Evolutionary conservation across 2,113 vertebrate species (phyloP).

Genomic region (Perccottus glenii): DNA sequence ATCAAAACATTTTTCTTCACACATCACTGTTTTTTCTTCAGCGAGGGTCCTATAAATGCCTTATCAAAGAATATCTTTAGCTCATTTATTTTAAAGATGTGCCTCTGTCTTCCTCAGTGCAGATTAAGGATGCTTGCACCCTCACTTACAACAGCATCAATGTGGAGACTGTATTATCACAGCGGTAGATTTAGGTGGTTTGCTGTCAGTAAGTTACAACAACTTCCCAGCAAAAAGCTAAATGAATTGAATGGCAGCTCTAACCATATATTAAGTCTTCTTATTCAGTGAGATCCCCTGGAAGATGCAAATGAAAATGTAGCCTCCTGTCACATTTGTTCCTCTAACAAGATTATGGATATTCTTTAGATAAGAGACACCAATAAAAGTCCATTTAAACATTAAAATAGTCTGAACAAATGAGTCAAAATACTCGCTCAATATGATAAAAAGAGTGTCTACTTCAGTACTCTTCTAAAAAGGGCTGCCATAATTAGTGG

Average conservation of each 20-base stretch:
- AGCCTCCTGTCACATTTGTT: background rate
- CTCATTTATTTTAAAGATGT: constrained; percentile 4
- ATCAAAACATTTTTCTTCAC: background rate
- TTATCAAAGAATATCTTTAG: background rate
- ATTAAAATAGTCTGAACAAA: no score
- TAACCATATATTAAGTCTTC: background rate
- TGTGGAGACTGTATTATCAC: background rate
- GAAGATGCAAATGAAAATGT: background rate
- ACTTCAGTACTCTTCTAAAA: no score
- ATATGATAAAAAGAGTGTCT: no score
- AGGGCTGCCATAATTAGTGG: no score
- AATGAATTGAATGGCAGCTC: constrained; percentile 4
- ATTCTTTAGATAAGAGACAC: no score
- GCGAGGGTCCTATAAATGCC: background rate
- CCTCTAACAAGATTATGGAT: no score
- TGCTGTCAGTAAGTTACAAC: constrained; percentile 26
- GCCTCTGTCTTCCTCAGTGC: constrained; percentile 7
- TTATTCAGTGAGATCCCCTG: background rate
- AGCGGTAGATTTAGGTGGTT: background rate
- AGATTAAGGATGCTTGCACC: no score
- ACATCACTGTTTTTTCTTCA: background rate
- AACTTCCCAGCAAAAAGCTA: background rate
- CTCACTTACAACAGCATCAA: background rate
- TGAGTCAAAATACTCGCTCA: no score
- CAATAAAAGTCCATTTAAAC: no score